Conservation (phyloP, 2,113 vertebrate genomes). For the Hippocampus abdominalis region DNA sequence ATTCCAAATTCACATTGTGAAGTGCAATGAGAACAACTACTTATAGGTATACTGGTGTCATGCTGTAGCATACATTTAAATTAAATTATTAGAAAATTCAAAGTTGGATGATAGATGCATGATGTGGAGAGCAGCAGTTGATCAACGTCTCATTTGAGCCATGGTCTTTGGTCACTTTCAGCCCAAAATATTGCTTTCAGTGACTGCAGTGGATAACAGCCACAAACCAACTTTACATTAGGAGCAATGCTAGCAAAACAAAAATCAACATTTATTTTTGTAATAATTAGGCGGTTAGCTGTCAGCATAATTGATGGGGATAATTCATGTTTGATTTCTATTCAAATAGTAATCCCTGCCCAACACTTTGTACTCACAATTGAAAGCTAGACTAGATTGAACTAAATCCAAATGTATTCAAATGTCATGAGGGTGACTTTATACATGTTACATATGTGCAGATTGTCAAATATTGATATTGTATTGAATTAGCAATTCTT, state of each 20-base stretch:
- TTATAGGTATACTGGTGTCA: background rate
- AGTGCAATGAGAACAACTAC: conserved; percentile 19
- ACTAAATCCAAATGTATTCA: background rate
- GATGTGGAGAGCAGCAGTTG: conserved; percentile 9
- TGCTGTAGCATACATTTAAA: background rate
- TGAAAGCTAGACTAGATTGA: background rate
- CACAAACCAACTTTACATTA: background rate
- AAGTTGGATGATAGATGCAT: background rate
- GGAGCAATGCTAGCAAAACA: background rate
- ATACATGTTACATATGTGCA: background rate
- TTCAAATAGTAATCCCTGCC: background rate
- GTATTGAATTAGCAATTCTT: background rate
- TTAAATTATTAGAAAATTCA: background rate
- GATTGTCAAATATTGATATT: background rate
- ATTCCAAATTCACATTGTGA: background rate
- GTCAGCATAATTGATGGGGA: background rate
- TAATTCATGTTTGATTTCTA: background rate
- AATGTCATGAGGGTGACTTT: background rate
- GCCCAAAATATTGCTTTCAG: conserved; percentile 23
- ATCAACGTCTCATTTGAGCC: background rate
- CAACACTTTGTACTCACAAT: background rate
- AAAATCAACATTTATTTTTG: background rate
- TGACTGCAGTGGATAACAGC: background rate
- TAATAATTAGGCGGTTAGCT: background rate
- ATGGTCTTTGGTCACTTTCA: conserved; percentile 1